A percentile compares a stretch with the other conserved stretches of the same genome.
These are phyloP conservation scores for Acomys russatus DNA, from an alignment of 2,797 vertebrate species.

Conservation along the genomic window DNA sequence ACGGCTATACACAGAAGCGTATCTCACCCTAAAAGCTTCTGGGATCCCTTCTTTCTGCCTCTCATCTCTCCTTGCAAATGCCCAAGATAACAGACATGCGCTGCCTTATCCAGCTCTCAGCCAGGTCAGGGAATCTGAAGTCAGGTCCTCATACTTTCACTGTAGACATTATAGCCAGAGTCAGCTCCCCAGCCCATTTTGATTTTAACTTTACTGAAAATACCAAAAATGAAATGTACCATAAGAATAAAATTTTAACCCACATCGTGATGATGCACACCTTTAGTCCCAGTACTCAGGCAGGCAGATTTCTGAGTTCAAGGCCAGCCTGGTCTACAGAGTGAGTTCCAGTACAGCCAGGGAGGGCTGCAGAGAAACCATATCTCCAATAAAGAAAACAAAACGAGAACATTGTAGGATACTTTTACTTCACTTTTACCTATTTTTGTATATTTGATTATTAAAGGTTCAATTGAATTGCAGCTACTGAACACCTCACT, in stretches of 20 bases:
- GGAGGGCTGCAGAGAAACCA: neutral
- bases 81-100: neutral
- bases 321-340: neutral
- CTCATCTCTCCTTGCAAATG: neutral
- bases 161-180: no score
- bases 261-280: no score
- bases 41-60: neutral
- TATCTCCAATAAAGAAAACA: neutral
- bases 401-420: neutral
- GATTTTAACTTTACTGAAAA: neutral
- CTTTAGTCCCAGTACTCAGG: neutral
- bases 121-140: neutral
- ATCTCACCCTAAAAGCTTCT: no score
- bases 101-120: no score
- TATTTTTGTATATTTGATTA: neutral
- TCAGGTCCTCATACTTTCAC: neutral
- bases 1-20: no score
- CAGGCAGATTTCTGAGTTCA: no score
- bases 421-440: neutral
- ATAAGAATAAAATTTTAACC: neutral
- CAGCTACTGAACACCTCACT: neutral
- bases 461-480: neutral
- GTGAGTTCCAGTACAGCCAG: neutral
- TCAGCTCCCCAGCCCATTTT: neutral
- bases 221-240: neutral